phyloP scores from a whole-genome alignment of 2,797 vertebrate species.

The Ataeniobius toweri region DNA sequence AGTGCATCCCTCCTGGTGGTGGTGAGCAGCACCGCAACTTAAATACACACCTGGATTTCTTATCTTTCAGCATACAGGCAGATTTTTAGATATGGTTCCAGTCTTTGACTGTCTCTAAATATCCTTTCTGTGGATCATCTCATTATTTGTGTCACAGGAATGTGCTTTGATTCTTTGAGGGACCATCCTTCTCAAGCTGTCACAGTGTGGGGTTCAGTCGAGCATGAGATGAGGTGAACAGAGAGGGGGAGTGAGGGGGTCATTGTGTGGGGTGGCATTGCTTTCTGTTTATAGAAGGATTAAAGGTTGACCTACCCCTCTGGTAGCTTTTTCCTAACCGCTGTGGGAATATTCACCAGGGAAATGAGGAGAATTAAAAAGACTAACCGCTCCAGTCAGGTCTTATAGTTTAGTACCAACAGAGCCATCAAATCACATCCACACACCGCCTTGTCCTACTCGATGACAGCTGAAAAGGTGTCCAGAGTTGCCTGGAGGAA shows the following conservation, averaged over 20 bases:
- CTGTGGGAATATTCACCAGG: constrained; percentile 8
- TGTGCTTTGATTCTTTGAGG: constrained; percentile 33
- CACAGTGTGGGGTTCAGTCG: constrained; percentile 14
- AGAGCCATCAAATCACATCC: constrained; percentile 12
- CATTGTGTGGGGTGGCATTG: constrained; percentile 41
- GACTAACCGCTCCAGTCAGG: constrained; percentile 7
- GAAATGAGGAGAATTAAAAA: constrained; percentile 9
- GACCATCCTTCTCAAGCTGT: not conserved
- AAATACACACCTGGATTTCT: not conserved
- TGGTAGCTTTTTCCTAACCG: constrained; percentile 9
- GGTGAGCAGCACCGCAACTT: not conserved
- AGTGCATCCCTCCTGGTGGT: constrained; percentile 27
- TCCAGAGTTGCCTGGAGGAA: not conserved
- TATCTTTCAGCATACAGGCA: not conserved
- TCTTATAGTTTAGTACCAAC: not conserved
- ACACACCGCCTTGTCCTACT: not conserved
- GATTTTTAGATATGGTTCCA: not conserved
- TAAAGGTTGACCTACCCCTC: constrained; percentile 47
- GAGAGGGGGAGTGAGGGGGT: constrained; percentile 20
- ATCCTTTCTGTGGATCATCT: constrained; percentile 21
- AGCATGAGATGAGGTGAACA: constrained; percentile 37
- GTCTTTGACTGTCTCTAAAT: not conserved
- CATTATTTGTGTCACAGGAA: constrained; percentile 43
- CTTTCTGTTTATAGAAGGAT: constrained; percentile 57
- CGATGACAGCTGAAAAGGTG: not conserved